Evolutionary conservation across 2,797 vertebrate genomes (phyloP).

Genomic region (Vireo griseus): DNA sequence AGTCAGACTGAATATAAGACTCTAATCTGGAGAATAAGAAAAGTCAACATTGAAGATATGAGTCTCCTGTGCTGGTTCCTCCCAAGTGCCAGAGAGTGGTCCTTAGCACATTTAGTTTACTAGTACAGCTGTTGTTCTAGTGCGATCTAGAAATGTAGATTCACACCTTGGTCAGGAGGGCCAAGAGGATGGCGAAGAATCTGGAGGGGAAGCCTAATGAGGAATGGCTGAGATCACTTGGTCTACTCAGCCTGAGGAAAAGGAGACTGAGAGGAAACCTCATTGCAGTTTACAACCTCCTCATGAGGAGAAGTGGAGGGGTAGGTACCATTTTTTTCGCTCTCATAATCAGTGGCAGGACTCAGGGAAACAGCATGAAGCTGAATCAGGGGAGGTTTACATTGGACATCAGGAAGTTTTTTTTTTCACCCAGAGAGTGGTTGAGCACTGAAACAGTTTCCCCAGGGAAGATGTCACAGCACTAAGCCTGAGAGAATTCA

Average conservation of each 20-base stretch:
- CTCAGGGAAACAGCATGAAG: not conserved
- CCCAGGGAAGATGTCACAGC: not conserved
- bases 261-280: not conserved
- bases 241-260: not conserved
- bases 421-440: not conserved
- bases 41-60: not conserved
- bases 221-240: not conserved
- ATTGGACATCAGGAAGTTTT: not conserved
- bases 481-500: not conserved
- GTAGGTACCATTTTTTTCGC: not conserved
- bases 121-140: not conserved
- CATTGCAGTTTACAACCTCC: not conserved
- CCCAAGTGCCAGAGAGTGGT: not conserved
- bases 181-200: not conserved
- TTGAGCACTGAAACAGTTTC: not conserved
- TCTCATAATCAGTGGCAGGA: not conserved
- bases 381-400: not conserved
- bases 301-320: fast-evolving
- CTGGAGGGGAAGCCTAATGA: not conserved
- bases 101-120: not conserved
- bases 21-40: not conserved
- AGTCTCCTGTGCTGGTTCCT: not conserved
- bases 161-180: not conserved
- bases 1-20: not conserved
- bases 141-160: not conserved